Evolutionary conservation across 2,113 vertebrate species (phyloP), one percentile per base, ranked within the genome.

Genomic region (Ardeotis arabs): DNA sequence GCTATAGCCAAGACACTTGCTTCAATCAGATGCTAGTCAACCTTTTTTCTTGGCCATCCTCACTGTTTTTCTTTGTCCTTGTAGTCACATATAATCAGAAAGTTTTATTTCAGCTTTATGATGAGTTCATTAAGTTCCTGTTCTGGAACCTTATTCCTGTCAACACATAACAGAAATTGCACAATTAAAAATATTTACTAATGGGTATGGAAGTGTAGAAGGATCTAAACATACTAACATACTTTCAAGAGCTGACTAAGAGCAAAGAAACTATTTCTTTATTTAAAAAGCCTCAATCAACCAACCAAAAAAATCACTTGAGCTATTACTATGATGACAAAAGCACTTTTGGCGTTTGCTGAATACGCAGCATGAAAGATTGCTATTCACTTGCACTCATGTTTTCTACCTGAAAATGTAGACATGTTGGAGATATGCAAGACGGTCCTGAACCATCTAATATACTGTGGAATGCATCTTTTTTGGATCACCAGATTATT

Each of bases 101-200:
- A 75, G 41, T 78, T 90, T 70, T 90, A 78, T 84, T 96, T 29
- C 76, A 93, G 68, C 67, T 92, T 67, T 90, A 69, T 93, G 88
- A 90, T 85, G 62, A 85, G n/a, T 95, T 89, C 63, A 60, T 85
- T 69, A 87, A 93, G 28, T 89, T 92, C 49, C 69, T 92, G 24
- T 79, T 92, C 49, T 82, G 80, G 73, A 92, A 64, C 14, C 4
- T 94, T 89, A n/a, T 73, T 23, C 69, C 70, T 96, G 76, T 92
- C 84, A 95, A 58, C 84, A 55, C 58, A 8, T 62, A 75, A 24
- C 33, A 79, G 52, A 72, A 91, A 22, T 55, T 91, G 33, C 20
- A 44, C 67, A 89, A 84, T 62, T 90, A 68, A 84, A 93, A 87
- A 45, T 82, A 60, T 64, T 87, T 93, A 44, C 49, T 72, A 13